Evolutionary conservation across 2,888 invertebrate species (phyloP), one percentile per base, ranked within the genome.

Genomic region (Drosophila anomelani): DNA sequence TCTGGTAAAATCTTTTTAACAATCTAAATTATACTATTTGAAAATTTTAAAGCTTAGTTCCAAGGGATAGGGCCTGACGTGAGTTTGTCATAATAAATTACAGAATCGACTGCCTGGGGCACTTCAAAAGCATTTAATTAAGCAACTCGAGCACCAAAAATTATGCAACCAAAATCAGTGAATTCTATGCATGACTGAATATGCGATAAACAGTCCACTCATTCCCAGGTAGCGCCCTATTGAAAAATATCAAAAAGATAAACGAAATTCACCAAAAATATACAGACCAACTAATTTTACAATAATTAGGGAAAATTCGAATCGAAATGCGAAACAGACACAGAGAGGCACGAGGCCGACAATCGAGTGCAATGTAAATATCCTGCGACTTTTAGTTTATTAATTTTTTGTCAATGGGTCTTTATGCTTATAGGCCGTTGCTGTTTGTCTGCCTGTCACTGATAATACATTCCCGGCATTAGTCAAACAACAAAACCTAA

Each of bases 351-450:
- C 51, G 23, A 54, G 44, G 56, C 44, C 47, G 20, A 36, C 68
- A 67, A 86, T 81, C 78, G 85, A 89, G 85, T 82, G 85, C 70
- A 77, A 76, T 79, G 83, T 85, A 89, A 88, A 89, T 89, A 89
- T 77, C 78, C 88, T 79, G 85, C 78, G 88, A 88, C 78, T 86
- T 86, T 88, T 81, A 86, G 81, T 88, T 81, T 88, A 88, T 86
- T 86, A 89, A 88, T 89, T 85, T 86, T 89, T 86, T 89, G 86
- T 75, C 80, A 87, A 67, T 79, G 63, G 70, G 57, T 69, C 58
- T 36, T 57, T 68, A 53, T 68, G 56, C 55, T 46, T 17, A 12
- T 6, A 32, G 68, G 43, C 43, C 12, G 36, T n/a, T 20, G 49
- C 61, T 55, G 57, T 57, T 53, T 62, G 78, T 70, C 88, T 87